Base-by-base conservation (phyloP, 2,113 vertebrate species). In the Irena cyanogastra region DNA sequence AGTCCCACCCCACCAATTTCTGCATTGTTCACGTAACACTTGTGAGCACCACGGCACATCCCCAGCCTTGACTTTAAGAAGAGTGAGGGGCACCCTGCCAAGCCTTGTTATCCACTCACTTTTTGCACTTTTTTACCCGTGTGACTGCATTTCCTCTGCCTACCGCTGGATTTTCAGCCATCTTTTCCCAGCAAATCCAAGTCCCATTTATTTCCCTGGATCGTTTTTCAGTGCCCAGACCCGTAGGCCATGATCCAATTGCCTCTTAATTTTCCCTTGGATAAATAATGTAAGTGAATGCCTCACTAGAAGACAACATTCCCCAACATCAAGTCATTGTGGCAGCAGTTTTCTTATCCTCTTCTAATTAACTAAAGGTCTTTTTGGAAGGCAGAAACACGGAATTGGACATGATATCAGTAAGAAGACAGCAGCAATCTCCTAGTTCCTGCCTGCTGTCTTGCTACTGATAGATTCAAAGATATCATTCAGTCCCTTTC, bases 321-420 rank as follows among this genome's bases (percentile, higher is more conserved):
- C 56, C n/a, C 50, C 80, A 65, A 47, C 75, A 90, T 42, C 63
- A 87, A 91, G 86, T 81, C 76, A 92, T 93, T 20, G 30, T 26
- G 49, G 47, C 35, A 64, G 76, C 68, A 89, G 76, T 90, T 91
- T 88, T 94, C 80, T 92, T 79, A 68, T 66, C 54, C 76, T 52
- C 31, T 88, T 86, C 47, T 88, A 88, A 94, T 93, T 93, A 96
- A 93, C 90, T 96, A 83, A 80, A 94, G n/a, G 24, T 70, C 71
- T 72, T 83, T 95, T 93, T 77, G 54, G 42, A 71, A 94, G 81
- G 70, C 0, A 0, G 74, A 70, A 88, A 31, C 45, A 30, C 33
- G 56, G 75, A 93, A 69, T 28, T 88, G 30, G 66, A 66, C 45
- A 80, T 2, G 6, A 54, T 91, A 83, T 66, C 90, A 88, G 54